Evolutionary conservation across 2,113 vertebrate species (phyloP).

Genomic region (Chinchilla lanigera): DNA sequence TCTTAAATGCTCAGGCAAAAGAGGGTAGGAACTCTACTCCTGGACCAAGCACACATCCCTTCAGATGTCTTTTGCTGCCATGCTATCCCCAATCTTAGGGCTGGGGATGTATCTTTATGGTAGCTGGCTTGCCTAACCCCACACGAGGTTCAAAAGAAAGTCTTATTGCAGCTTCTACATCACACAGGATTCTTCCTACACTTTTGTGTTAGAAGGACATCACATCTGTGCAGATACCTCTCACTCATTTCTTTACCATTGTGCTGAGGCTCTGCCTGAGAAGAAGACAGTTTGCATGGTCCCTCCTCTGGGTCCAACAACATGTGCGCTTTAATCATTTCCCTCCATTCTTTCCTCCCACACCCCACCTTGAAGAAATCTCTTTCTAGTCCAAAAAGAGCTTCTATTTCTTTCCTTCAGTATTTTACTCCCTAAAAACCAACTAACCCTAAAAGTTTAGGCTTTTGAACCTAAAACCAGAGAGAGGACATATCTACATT

Average conservation of each 20-base stretch:
- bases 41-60: not conserved
- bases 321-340: not conserved
- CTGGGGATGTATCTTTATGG: not conserved
- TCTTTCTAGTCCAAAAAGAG: not conserved
- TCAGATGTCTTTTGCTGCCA: not conserved
- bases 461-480: not conserved
- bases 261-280: not conserved
- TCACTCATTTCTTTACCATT: not conserved
- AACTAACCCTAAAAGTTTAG: not conserved
- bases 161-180: not conserved
- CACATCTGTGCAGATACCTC: not conserved
- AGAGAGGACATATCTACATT: not conserved
- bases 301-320: not conserved
- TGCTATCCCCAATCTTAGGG: not conserved
- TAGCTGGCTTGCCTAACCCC: not conserved
- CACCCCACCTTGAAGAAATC: not conserved
- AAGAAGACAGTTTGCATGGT: not conserved
- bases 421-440: not conserved
- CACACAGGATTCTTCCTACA: not conserved
- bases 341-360: not conserved
- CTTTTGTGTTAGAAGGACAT: not conserved
- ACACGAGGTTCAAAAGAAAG: not conserved
- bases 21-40: not conserved
- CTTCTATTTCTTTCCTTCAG: not conserved
- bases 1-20: slow-evolving; percentile 23